These are phyloP conservation scores for Syrrhaptes paradoxus DNA, from an alignment of 2,113 vertebrate species.

Conservation along the genomic window DNA sequence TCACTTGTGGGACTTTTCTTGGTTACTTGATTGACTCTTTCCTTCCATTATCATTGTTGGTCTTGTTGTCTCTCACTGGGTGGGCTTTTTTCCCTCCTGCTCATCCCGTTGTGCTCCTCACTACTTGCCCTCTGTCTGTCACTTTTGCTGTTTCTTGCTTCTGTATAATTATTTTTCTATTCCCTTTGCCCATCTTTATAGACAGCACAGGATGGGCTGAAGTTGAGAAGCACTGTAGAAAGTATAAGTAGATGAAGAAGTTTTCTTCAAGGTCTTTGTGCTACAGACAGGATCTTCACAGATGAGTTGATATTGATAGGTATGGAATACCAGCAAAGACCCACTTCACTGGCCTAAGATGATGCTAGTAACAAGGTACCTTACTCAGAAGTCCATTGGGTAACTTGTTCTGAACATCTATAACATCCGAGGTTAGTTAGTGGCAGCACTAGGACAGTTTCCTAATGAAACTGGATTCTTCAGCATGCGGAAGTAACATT, in stretches of 20 bases:
- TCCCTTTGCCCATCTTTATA: neutral
- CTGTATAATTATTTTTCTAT: neutral
- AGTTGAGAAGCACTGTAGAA: neutral
- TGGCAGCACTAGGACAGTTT: neutral
- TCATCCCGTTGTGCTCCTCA: neutral
- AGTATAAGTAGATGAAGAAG: neutral
- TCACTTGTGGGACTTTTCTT: neutral
- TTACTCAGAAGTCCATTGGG: neutral
- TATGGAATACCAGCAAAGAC: neutral
- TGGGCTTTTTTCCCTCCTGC: neutral
- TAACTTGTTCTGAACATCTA: neutral
- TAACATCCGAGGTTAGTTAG: neutral
- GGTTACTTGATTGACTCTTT: neutral
- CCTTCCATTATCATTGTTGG: neutral
- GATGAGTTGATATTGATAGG: neutral
- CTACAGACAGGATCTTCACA: neutral
- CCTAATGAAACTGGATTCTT: neutral
- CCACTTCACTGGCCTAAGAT: neutral
- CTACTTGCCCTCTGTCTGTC: neutral
- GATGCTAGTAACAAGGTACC: neutral
- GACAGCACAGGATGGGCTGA: neutral
- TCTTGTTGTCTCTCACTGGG: neutral
- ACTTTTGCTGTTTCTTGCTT: neutral
- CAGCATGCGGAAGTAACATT: neutral
- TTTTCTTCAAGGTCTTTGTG: neutral